These are phyloP conservation scores for Nymphalis polychloros DNA, from an alignment of 2,888 invertebrate genomes.

Conservation along the genomic window DNA sequence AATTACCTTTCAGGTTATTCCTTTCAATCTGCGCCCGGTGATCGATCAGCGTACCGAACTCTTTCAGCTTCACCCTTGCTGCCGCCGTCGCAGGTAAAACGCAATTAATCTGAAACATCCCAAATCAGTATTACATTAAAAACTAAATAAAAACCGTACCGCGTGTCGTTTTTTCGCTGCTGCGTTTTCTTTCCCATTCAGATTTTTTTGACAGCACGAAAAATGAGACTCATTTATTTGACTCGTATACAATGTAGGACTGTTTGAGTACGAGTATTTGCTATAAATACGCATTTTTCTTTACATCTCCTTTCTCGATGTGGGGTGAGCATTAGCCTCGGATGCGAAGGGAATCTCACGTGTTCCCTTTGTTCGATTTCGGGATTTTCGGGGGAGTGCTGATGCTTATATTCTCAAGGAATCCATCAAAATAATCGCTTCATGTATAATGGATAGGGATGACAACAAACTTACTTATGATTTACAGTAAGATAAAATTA, in stretches of 20 bases:
- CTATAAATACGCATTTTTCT: conserved; percentile 83
- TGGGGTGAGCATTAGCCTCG: conserved; percentile 79
- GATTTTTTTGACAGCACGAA: conserved; percentile 83
- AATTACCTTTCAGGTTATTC: conserved; percentile 80
- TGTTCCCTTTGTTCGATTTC: conserved; percentile 79
- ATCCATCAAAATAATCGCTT: conserved; percentile 80
- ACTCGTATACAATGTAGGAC: conserved; percentile 82
- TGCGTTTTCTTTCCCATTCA: conserved; percentile 81
- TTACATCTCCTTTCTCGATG: conserved; percentile 77
- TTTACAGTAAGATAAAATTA: conserved; percentile 55
- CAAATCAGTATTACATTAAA: conserved; percentile 81
- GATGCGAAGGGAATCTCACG: conserved; percentile 75
- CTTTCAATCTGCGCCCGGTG: conserved; percentile 78
- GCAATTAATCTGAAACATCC: conserved; percentile 82
- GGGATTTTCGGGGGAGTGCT: conserved; percentile 79
- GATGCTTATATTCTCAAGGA: conserved; percentile 75
- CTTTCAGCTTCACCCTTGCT: conserved; percentile 80
- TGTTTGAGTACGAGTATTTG: conserved; percentile 83
- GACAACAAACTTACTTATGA: conserved; percentile 68
- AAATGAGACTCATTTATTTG: conserved; percentile 82
- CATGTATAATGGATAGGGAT: conserved; percentile 74
- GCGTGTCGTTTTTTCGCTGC: conserved; percentile 76
- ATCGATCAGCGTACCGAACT: conserved; percentile 81
- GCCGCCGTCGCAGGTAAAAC: conserved; percentile 73
- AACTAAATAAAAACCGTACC: conserved; percentile 75